A percentile compares a stretch with the other conserved stretches of the same genome.
Evolutionary conservation across 2,797 vertebrate species (phyloP).

Genomic region (Oreonectes daqikongensis): DNA sequence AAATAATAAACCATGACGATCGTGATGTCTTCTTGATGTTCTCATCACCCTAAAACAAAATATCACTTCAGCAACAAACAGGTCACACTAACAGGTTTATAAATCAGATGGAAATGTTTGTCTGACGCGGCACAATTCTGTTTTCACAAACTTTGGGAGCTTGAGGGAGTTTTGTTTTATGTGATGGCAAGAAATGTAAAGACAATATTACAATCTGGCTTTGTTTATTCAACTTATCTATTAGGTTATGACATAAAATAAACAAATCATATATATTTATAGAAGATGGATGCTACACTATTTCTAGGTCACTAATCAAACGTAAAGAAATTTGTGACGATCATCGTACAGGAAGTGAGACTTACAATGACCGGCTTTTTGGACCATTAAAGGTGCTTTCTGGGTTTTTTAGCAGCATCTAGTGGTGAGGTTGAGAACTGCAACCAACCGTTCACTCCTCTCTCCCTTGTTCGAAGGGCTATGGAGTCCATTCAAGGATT

Average conservation of each 20-base stretch:
- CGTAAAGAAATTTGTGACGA: background rate
- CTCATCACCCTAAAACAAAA: constrained; percentile 54
- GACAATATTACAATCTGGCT: no score
- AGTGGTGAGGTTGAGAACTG: no score
- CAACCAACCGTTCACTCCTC: no score
- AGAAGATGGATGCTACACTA: no score
- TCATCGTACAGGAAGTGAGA: background rate
- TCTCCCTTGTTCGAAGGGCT: no score
- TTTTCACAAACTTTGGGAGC: background rate
- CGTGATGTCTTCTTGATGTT: constrained; percentile 31
- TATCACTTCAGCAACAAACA: constrained; percentile 49
- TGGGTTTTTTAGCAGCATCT: no score
- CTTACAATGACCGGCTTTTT: background rate
- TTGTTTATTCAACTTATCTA: no score
- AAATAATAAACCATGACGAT: constrained; percentile 58
- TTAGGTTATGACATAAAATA: no score
- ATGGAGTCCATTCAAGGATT: no score
- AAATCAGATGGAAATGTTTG: constrained; percentile 12
- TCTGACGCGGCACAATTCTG: background rate
- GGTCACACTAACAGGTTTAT: constrained; percentile 51
- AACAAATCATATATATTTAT: no score
- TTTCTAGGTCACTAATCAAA: background rate
- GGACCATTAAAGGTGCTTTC: no score
- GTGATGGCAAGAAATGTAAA: no score
- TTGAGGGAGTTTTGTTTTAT: background rate